Conservation (phyloP, 53 echinoderm and acorn worm genomes). For the Pentamera pediparva region DNA sequence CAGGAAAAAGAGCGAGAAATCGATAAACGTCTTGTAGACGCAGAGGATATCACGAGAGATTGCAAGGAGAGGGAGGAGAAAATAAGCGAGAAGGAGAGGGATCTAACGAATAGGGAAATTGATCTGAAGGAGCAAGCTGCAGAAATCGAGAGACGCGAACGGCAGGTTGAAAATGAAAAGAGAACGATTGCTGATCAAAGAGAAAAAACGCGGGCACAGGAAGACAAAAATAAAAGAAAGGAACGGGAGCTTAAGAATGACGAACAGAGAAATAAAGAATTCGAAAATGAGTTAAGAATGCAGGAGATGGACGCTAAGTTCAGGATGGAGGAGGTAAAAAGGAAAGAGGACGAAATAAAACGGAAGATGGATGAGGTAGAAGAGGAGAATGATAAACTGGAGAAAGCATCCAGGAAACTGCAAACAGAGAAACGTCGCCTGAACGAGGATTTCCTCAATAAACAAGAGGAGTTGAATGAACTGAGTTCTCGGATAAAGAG, state of each 20-base stretch:
- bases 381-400: slow-evolving; percentile 13
- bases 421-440: slow-evolving; percentile 16
- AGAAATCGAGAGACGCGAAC: slow-evolving; percentile 14
- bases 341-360: slow-evolving; percentile 40
- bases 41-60: not conserved
- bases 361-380: slow-evolving; percentile 26
- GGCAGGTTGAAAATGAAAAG: slow-evolving; percentile 14
- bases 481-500: not conserved
- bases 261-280: slow-evolving; percentile 37
- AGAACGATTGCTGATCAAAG: not conserved
- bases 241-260: slow-evolving; percentile 38
- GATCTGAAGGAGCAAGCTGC: not conserved
- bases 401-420: not conserved
- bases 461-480: slow-evolving; percentile 4
- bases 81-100: not conserved
- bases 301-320: slow-evolving; percentile 40
- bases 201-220: not conserved
- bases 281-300: slow-evolving; percentile 47
- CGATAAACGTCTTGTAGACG: not conserved
- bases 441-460: not conserved
- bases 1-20: slow-evolving; percentile 15
- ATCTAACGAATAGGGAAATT: not conserved
- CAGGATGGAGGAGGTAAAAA: slow-evolving; percentile 32
- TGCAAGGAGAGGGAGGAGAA: not conserved
- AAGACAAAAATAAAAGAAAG: slow-evolving; percentile 8